These are phyloP conservation scores for Ophthalmolycus amberensis DNA, from an alignment of 2,113 vertebrate species.

Conservation along the genomic window DNA sequence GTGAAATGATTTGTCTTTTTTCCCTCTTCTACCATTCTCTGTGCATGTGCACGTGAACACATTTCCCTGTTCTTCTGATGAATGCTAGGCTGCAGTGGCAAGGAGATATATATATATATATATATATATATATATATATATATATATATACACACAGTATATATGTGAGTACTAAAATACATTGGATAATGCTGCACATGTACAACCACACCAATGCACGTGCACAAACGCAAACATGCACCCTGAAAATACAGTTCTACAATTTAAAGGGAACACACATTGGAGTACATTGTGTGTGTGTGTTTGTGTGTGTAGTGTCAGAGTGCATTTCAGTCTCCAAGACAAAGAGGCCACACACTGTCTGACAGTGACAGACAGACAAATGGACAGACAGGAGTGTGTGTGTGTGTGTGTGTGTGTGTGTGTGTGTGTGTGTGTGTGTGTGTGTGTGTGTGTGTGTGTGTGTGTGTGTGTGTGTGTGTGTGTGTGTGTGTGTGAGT, in stretches of 20 bases:
- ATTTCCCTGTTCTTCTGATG: slow-evolving; percentile 61
- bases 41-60: slow-evolving; percentile 28
- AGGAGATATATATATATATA: slow-evolving; percentile 3
- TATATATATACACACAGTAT: too few species aligned
- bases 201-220: neutral
- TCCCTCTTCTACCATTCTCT: slow-evolving; percentile 59
- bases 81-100: slow-evolving; percentile 53
- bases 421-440: slow-evolving; percentile 20
- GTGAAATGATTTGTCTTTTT: slow-evolving; percentile 76
- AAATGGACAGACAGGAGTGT: slow-evolving; percentile 59
- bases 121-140: neutral
- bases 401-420: neutral
- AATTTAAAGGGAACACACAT: slow-evolving; percentile 9
- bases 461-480: slow-evolving; percentile 25
- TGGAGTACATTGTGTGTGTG: slow-evolving; percentile 13
- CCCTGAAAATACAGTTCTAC: slow-evolving; percentile 12
- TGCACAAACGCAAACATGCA: neutral
- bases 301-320: slow-evolving; percentile 26
- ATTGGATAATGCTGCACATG: neutral
- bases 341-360: slow-evolving; percentile 55
- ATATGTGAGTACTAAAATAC: slow-evolving; percentile 1
- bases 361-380: slow-evolving; percentile 66
- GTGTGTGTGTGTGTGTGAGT: slow-evolving; percentile 18
- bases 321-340: slow-evolving; percentile 46
- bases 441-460: neutral